Base-by-base conservation (phyloP, 2,888 invertebrate genomes). In the Diadegma fenestrale region DNA sequence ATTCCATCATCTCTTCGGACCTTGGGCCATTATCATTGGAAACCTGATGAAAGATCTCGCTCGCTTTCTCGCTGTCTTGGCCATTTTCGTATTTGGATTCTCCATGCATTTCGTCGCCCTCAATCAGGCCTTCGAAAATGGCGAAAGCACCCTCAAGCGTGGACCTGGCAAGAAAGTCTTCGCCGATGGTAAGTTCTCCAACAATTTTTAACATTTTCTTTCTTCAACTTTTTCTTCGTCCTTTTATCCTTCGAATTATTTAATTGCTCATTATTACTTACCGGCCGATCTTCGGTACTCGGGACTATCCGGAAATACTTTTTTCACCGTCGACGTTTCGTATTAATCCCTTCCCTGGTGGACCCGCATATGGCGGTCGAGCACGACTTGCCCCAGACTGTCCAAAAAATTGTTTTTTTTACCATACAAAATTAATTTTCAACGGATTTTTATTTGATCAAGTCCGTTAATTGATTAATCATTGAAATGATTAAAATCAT, bases 1-100 rank as follows among this genome's bases (percentile, higher is more conserved):
- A 33, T 99, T 99, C 94, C 99, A 99, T 94, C 99, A 99, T 94
- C 95, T 99, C 26, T 99, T 99, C 93, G 99, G 99, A 68, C 99
- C 99, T 0, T 99, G 99, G 99, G 99, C 99, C 45, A 99, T 99
- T 93, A 99, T 99, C 94, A 99, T 99, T 92, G 98, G 99, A 30
- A 98, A 98, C 94, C 95, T 98, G 80, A 97, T 98, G 96, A 98
- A 98, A 94, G 99, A 99, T 94, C 95, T 99, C 89, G 98, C 98
- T n/a, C 95, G 99, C 92, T 99, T 99, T 94, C 96, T 99, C 87
- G 99, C 99, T 68, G 99, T 99, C 33, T 95, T 99, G 92, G 97
- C 98, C 45, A 99, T 99, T 94, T 99, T 99, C 94, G 98, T 99
- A 89, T 97, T 99, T 91, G 99, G 99, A 84, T 99, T 99, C 94